These are phyloP conservation scores for Marmota flaviventris DNA, from an alignment of 2,113 vertebrate species.

Conservation along the genomic window DNA sequence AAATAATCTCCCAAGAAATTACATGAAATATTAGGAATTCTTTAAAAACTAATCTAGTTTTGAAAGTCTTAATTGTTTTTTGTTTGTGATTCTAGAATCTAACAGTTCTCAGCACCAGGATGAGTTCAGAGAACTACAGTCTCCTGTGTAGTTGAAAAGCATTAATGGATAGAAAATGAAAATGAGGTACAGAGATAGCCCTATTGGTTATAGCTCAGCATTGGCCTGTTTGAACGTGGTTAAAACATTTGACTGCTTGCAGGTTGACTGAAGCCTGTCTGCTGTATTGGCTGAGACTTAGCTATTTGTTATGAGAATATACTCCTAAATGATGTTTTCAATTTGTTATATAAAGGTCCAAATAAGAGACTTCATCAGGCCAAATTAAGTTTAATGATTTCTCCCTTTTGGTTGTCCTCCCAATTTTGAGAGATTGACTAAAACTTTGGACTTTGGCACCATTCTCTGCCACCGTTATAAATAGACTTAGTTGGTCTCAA, in stretches of 20 bases:
- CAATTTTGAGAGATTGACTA: not conserved
- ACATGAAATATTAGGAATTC: constrained; percentile 20
- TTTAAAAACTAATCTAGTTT: constrained; percentile 35
- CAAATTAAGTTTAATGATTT: not conserved
- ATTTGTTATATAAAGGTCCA: not conserved
- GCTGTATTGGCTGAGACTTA: not conserved
- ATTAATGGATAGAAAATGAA: not conserved
- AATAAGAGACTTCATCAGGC: not conserved
- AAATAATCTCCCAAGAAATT: constrained; percentile 23
- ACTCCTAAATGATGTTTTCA: not conserved
- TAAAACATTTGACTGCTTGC: not conserved
- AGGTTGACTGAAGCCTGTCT: not conserved
- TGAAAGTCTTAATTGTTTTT: not conserved
- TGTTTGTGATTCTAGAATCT: not conserved
- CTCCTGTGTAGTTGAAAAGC: not conserved
- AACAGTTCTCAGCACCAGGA: not conserved
- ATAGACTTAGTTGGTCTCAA: not conserved
- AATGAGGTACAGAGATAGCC: not conserved
- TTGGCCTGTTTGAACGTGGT: not conserved
- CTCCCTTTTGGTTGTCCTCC: not conserved
- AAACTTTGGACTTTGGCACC: not conserved
- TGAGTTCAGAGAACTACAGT: not conserved
- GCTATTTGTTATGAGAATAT: not conserved
- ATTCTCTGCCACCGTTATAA: not conserved
- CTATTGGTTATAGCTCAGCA: not conserved